Conservation (phyloP, 2,888 invertebrate species). For the Cotesia congregata region DNA sequence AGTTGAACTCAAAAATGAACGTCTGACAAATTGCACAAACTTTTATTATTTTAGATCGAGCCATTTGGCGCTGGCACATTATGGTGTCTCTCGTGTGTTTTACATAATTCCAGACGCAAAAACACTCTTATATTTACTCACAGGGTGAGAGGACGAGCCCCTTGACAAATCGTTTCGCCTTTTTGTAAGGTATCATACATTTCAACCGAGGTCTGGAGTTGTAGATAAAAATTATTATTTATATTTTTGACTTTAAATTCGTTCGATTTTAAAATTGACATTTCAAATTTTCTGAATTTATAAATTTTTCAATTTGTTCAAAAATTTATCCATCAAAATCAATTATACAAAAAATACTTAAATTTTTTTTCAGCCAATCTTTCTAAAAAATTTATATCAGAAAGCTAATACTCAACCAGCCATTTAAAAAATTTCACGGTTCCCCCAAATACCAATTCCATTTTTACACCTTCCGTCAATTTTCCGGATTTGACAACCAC, state of each 20-base stretch:
- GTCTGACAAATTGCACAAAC: slow-evolving; percentile 69
- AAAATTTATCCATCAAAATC: too few relatives aligned
- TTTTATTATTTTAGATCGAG: slow-evolving; percentile 70
- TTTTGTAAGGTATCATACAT: slow-evolving; percentile 53
- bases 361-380: too few relatives aligned
- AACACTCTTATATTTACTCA: slow-evolving; percentile 8
- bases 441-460: too few relatives aligned
- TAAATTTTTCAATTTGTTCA: too few relatives aligned
- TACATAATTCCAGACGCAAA: slow-evolving; percentile 13
- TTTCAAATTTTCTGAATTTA: too few relatives aligned
- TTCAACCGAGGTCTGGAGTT: background rate
- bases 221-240: background rate
- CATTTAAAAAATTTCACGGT: too few relatives aligned
- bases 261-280: too few relatives aligned
- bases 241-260: background rate
- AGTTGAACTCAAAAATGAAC: slow-evolving; percentile 4
- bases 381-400: too few relatives aligned
- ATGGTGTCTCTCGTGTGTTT: slow-evolving; percentile 65
- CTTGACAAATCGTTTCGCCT: slow-evolving; percentile 67
- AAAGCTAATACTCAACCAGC: too few relatives aligned
- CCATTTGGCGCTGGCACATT: slow-evolving; percentile 24
- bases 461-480: background rate
- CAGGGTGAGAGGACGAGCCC: slow-evolving; percentile 42
- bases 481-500: slow-evolving; percentile 37
- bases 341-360: too few relatives aligned